These are phyloP conservation scores for Oopsacas minuta DNA, from an alignment of 37 sponge, comb jelly and placozoan genomes.

Conservation along the genomic window DNA sequence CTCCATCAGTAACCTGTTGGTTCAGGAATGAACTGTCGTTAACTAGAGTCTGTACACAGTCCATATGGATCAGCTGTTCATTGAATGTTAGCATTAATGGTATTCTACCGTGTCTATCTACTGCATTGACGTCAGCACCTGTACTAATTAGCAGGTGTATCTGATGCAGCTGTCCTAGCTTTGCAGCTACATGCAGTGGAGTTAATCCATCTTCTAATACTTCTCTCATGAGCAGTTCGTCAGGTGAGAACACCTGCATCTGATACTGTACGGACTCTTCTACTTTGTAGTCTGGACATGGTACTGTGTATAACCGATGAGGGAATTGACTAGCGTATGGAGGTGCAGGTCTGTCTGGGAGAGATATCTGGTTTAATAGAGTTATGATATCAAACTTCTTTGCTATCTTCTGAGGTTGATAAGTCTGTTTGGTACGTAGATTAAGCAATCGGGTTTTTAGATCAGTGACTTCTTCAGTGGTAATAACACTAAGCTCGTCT, in stretches of 20 bases:
- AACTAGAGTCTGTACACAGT: conserved; percentile 60
- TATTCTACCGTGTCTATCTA: conserved; percentile 51
- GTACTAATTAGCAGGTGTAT: conserved; percentile 29
- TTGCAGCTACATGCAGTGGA: conserved; percentile 45
- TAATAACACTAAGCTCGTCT: background rate
- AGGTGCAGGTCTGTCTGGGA: background rate
- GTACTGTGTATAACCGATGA: background rate
- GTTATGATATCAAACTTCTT: background rate
- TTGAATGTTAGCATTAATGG: conserved; percentile 46
- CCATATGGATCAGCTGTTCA: conserved; percentile 40
- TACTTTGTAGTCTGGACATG: conserved; percentile 6
- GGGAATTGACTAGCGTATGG: background rate
- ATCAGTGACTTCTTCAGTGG: background rate
- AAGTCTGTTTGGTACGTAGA: background rate
- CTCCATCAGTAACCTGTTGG: conserved; percentile 57
- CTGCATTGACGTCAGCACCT: conserved; percentile 47
- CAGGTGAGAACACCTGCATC: conserved; percentile 12
- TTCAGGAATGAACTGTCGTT: conserved; percentile 44
- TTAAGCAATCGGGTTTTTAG: background rate
- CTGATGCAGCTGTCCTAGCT: conserved; percentile 37
- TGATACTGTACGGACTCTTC: background rate
- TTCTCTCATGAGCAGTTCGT: background rate
- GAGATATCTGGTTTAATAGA: background rate
- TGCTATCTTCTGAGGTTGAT: background rate
- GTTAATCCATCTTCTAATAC: conserved; percentile 22